Percentiles rank a stretch among this genome's conserved stretches.
phyloP scores from a whole-genome alignment of 2,113 vertebrate genomes.

The Balaeniceps rex region DNA sequence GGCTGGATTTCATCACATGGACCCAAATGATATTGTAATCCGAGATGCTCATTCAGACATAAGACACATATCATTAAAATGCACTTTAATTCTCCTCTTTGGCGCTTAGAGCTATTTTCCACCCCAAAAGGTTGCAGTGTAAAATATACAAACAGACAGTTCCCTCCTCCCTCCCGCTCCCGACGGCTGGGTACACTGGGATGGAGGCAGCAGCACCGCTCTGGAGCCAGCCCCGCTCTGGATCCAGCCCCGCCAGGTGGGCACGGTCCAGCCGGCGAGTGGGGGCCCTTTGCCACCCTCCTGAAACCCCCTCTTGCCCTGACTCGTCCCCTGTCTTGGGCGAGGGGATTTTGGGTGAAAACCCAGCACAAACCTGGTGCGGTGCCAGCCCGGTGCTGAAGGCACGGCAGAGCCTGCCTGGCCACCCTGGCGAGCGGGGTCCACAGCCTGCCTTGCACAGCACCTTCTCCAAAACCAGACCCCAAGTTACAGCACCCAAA shows the following conservation, averaged over 20 bases:
- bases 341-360: fast-evolving
- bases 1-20: background rate
- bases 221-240: background rate
- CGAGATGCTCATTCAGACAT: constrained; percentile 5
- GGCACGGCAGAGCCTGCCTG: background rate
- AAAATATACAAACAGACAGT: constrained; percentile 16
- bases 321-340: background rate
- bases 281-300: too few species aligned
- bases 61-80: constrained; percentile 45
- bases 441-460: background rate
- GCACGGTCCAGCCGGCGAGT: fast-evolving
- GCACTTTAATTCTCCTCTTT: background rate
- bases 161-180: background rate
- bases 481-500: background rate
- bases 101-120: constrained; percentile 43
- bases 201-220: background rate
- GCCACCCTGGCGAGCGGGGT: fast-evolving
- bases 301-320: too few species aligned
- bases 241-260: background rate
- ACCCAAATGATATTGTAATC: background rate
- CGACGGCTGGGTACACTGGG: fast-evolving
- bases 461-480: background rate
- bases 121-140: constrained; percentile 12
- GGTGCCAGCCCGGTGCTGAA: background rate
- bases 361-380: background rate